Conservation (phyloP, 1,140 invertebrate genomes). For the Bradynema listronoti region DNA sequence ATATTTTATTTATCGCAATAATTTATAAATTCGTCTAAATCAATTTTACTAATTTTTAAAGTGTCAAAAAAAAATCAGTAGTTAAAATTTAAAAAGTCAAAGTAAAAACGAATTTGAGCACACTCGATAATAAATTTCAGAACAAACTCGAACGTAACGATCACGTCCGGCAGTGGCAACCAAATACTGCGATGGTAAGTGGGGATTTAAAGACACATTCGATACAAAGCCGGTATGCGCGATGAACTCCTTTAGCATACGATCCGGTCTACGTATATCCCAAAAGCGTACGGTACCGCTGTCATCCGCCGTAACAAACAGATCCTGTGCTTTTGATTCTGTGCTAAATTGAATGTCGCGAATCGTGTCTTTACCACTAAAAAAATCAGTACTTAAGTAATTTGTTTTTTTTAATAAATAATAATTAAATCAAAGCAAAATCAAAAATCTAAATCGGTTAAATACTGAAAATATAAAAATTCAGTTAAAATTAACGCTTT, state of each 20-base stretch:
- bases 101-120: too few relatives aligned
- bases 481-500: too few relatives aligned
- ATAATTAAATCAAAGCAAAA: too few relatives aligned
- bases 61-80: too few relatives aligned
- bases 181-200: constrained; percentile 17
- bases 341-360: constrained; percentile 23
- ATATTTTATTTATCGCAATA: background rate
- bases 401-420: background rate
- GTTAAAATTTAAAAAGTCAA: too few relatives aligned
- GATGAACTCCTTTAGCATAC: constrained; percentile 31
- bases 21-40: background rate
- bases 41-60: background rate
- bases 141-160: constrained; percentile 27
- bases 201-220: constrained; percentile 35
- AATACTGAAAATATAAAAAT: too few relatives aligned
- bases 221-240: constrained; percentile 17
- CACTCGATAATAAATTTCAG: too few relatives aligned
- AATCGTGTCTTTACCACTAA: constrained; percentile 3
- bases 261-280: constrained; percentile 28
- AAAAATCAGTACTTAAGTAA: constrained; percentile 4
- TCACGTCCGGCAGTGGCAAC: constrained; percentile 37
- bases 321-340: constrained; percentile 31
- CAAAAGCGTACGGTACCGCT: constrained; percentile 41
- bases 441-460: too few relatives aligned
- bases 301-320: constrained; percentile 37